phyloP scores from a whole-genome alignment of 2,797 vertebrate species.

The Ispidina picta region DNA sequence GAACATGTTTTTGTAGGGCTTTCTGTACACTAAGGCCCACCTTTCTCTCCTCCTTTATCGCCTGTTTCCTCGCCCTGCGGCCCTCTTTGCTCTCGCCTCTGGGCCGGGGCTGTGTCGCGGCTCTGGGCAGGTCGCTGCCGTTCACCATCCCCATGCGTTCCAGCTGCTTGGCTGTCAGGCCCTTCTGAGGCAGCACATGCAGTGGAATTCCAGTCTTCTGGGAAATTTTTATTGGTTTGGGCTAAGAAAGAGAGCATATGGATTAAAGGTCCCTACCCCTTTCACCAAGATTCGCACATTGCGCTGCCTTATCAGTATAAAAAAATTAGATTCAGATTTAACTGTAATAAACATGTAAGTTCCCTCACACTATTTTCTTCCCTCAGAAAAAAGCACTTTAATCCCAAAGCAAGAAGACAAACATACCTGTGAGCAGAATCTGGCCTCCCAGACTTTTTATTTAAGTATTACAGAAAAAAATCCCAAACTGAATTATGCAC shows the following conservation, averaged over 20 bases:
- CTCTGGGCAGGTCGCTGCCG: slow-evolving; percentile 86
- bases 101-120: slow-evolving; percentile 80
- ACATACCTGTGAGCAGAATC: background rate
- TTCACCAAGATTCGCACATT: background rate
- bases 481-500: background rate
- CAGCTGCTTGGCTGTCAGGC: slow-evolving; percentile 85
- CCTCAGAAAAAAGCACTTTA: background rate
- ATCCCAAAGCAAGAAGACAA: background rate
- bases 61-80: slow-evolving; percentile 87
- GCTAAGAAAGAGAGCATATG: slow-evolving; percentile 59
- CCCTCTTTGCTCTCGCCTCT: slow-evolving; percentile 87
- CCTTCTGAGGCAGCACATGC: slow-evolving; percentile 82
- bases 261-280: background rate
- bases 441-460: background rate
- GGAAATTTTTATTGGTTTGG: slow-evolving; percentile 87
- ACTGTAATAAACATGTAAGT: background rate
- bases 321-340: background rate
- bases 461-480: background rate
- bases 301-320: background rate
- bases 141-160: slow-evolving; percentile 92
- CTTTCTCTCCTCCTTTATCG: slow-evolving; percentile 90
- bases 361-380: background rate
- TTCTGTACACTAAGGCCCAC: slow-evolving; percentile 42
- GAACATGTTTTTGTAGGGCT: background rate
- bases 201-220: slow-evolving; percentile 91